phyloP scores from a whole-genome alignment of 2,797 vertebrate species.

The Bryconaethiops microstoma region DNA sequence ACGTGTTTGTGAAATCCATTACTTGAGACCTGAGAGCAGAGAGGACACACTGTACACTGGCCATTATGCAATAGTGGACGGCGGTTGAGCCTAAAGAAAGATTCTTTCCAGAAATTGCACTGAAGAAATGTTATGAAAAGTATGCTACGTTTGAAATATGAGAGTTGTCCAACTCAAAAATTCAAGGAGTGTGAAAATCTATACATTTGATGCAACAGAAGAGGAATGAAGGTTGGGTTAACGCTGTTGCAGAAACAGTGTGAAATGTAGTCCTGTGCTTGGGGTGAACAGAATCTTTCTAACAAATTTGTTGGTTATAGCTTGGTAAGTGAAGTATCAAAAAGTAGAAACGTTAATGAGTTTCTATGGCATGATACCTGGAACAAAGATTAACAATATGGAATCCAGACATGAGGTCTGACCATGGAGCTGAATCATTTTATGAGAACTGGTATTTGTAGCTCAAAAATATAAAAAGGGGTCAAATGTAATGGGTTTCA shows the following conservation, averaged over 20 bases:
- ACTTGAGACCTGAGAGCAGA: constrained; percentile 33
- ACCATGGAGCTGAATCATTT: background rate
- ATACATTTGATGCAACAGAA: constrained; percentile 3
- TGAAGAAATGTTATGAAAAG: background rate
- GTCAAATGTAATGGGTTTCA: background rate
- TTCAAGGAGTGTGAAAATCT: background rate
- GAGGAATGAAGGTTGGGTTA: background rate
- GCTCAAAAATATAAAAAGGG: no score
- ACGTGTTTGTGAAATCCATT: constrained; percentile 40
- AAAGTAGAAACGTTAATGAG: background rate
- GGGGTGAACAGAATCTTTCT: background rate
- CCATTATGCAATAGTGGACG: background rate
- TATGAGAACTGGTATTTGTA: background rate
- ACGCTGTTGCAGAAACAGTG: background rate
- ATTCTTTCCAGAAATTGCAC: background rate
- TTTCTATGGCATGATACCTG: background rate
- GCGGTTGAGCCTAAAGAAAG: constrained; percentile 2
- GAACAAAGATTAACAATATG: background rate
- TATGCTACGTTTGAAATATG: background rate
- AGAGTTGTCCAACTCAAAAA: background rate
- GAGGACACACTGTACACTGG: constrained; percentile 10
- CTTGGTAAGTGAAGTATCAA: background rate
- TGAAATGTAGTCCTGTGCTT: background rate
- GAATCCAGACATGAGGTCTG: background rate
- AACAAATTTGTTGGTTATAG: background rate